Base-by-base conservation (phyloP, 2,888 invertebrate genomes). In the Galerucella nymphaeae region DNA sequence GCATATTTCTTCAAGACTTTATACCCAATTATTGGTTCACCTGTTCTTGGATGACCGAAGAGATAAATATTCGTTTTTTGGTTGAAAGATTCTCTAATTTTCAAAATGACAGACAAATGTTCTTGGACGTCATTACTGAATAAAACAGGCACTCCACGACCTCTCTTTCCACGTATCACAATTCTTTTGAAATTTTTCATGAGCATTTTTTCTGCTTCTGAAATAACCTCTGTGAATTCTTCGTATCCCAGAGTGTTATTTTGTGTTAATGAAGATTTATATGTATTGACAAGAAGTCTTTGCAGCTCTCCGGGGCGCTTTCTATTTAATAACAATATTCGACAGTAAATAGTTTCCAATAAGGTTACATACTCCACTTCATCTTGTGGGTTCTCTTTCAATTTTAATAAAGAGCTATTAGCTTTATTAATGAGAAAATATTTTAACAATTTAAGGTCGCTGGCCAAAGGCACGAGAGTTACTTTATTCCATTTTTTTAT, bases 291-390 rank as follows among this genome's bases (percentile, higher is more conserved):
- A 11, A 50, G 20, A 3, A 75, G 42, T 75, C 78, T 72, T 58
- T 81, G 76, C 13, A 80, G 67, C 70, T 80, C 78, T 20, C 80
- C 80, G 9, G 78, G 76, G 53, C 81, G 38, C 62, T 71, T 23
- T 73, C 42, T 74, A 64, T 81, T 82, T 20, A 80, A 75, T 76
- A 63, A 50, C 13, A 63, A 20, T n/a, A 70, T 11, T 50, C 69
- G 53, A 18, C 62, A 70, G 23, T 63, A 63, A 18, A 70, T n/a
- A 18, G 69, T 70, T 76, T 80, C 78, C 53, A 78, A 58, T 65
- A 80, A 66, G 14, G 55, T 65, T 38, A 45, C 74, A 73, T 72
- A 57, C 10, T 10, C 42, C 11, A 2, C 42, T 42, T 16, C 30
- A 66, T 66, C 57, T 14, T 55, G 20, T 38, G 13, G 14, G 38